These are phyloP conservation scores for Mesorhabditis belari DNA, from an alignment of 2,888 invertebrate genomes.

Conservation along the genomic window DNA sequence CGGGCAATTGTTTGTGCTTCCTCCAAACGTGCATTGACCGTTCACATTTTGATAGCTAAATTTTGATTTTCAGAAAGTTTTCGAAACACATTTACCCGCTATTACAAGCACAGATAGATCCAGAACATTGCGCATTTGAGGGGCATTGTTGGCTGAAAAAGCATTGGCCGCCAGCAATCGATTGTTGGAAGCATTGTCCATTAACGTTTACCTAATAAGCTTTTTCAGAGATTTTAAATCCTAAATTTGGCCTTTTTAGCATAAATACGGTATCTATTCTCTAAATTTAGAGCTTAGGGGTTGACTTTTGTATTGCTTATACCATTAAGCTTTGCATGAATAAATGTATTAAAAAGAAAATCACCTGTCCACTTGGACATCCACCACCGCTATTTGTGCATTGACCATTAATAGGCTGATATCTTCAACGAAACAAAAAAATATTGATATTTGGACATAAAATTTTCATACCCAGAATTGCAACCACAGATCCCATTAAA, in stretches of 20 bases:
- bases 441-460: neutral
- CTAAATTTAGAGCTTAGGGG: too few species aligned
- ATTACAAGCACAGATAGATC: neutral
- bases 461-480: neutral
- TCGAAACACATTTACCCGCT: neutral
- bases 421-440: conserved; percentile 3
- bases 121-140: neutral
- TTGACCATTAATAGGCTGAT: neutral
- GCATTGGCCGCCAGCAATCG: neutral
- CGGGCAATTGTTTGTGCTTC: neutral
- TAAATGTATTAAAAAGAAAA: too few species aligned
- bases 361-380: neutral
- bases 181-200: neutral
- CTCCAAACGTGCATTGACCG: neutral
- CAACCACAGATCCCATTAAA: neutral
- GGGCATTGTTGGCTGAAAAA: conserved; percentile 4
- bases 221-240: neutral
- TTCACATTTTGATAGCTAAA: neutral
- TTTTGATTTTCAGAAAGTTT: neutral
- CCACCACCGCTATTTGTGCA: neutral
- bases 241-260: neutral
- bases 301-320: neutral
- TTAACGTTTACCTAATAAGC: neutral
- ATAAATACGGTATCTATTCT: too few species aligned
- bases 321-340: neutral